phyloP scores from a whole-genome alignment of 2,797 vertebrate species.

The Esox lucius region DNA sequence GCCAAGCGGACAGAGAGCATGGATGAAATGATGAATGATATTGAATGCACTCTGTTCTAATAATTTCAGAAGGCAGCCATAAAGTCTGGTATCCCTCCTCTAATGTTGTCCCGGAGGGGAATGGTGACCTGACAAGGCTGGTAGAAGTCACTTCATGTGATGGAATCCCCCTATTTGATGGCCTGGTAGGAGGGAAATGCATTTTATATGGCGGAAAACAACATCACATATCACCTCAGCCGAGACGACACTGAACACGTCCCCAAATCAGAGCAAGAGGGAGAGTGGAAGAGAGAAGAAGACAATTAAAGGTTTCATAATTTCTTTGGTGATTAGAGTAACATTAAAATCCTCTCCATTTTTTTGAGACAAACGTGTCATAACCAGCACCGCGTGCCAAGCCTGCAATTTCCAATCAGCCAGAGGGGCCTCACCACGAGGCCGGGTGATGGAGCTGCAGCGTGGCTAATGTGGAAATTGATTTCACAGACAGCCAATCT shows the following conservation, averaged over 20 bases:
- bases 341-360: conserved; percentile 37
- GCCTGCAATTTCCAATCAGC: conserved; percentile 29
- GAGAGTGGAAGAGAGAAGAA: conserved; percentile 29
- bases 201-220: neutral
- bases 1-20: neutral
- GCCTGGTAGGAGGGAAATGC: neutral
- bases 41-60: neutral
- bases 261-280: conserved; percentile 21
- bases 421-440: conserved; percentile 1
- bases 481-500: conserved; percentile 10
- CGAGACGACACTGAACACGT: neutral
- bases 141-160: neutral
- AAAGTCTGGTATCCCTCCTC: neutral
- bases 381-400: conserved; percentile 24
- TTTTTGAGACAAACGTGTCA: neutral
- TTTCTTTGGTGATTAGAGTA: conserved; percentile 36
- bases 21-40: neutral
- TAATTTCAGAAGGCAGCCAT: neutral
- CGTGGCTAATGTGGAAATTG: conserved; percentile 25
- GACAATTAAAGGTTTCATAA: conserved; percentile 32
- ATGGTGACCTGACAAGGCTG: neutral
- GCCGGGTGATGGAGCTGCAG: conserved; percentile 5
- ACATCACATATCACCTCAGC: neutral
- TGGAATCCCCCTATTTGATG: neutral
- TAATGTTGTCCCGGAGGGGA: neutral